Base-by-base conservation (phyloP, 2,888 invertebrate genomes). In the Embidobia sp. region DNA sequence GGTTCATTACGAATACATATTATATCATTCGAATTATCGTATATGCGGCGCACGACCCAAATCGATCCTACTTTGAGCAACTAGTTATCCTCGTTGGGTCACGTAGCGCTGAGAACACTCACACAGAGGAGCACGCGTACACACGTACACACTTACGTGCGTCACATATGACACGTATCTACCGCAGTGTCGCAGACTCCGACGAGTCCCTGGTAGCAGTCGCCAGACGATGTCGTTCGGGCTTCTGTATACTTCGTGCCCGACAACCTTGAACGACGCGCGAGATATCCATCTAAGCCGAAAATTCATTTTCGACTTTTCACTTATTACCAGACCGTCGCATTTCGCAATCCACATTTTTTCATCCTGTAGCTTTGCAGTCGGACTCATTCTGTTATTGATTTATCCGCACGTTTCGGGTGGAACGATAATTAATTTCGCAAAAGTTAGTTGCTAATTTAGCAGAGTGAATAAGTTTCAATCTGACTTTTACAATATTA, bases 61-160 rank as follows among this genome's bases (percentile, higher is more conserved):
- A 76, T 76, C 70, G 76, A 70, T 70, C 75, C 66, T 66, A 70
- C 76, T 70, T 69, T 44, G 69, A 69, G 64, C 67, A 69, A 76
- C 75, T 69, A 64, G 69, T 69, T 75, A 69, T 66, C 75, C 75
- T 75, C 69, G 75, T 49, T 63, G 57, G 67, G 75, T 75, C 67
- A 67, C 67, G 67, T 63, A 67, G 75, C 49, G 13, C 44, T 33
- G 44, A 37, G 70, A 63, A 53, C 57, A 53, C 22, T 33, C 35
- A 46, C 51, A 19, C 11, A 22, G 18, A 42, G 19, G 22, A 13
- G 1, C 1, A 10, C 13, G 33, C 22, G 18, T 11, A 40, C 37
- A n/a, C 15, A 10, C 22, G 51, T 13, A 53, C 11, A 42, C 37
- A n/a, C 18, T 19, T 48, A 26, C 18, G 37, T 37, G 29, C 29